Conservation (phyloP, 2,888 invertebrate genomes). For the Lepeophtheirus nordmannii region DNA sequence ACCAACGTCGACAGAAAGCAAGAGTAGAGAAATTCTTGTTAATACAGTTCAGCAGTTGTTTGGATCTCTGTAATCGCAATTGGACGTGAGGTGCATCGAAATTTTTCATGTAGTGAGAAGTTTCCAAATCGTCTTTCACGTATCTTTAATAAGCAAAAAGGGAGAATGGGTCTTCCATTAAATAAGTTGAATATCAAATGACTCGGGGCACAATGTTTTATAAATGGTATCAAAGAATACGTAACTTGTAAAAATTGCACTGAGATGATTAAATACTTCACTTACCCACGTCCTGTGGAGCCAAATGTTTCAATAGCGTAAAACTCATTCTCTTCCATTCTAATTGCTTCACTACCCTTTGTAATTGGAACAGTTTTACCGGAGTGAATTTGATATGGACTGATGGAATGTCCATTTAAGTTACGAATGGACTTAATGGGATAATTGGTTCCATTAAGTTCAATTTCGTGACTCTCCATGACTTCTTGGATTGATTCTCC, state of each 20-base stretch:
- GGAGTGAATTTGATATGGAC: slow-evolving; percentile 71
- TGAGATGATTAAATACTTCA: too few relatives aligned
- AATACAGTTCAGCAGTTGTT: slow-evolving; percentile 72
- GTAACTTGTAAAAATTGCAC: too few relatives aligned
- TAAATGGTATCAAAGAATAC: too few relatives aligned
- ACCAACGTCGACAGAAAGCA: slow-evolving; percentile 97
- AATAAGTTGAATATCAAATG: neutral
- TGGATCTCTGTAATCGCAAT: slow-evolving; percentile 67
- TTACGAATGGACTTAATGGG: slow-evolving; percentile 89
- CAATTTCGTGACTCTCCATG: slow-evolving; percentile 98
- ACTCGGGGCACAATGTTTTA: too few relatives aligned
- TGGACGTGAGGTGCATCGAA: slow-evolving; percentile 51
- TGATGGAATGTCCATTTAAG: slow-evolving; percentile 97
- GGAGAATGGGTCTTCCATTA: neutral
- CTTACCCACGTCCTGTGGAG: slow-evolving; percentile 57
- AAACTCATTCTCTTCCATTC: slow-evolving; percentile 98
- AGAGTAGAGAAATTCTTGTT: slow-evolving; percentile 94
- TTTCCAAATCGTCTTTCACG: slow-evolving; percentile 98
- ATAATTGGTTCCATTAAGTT: slow-evolving; percentile 86
- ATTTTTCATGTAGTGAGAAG: slow-evolving; percentile 99
- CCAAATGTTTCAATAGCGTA: slow-evolving; percentile 99
- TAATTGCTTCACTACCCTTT: slow-evolving; percentile 88
- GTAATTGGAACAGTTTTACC: slow-evolving; percentile 99
- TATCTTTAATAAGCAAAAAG: slow-evolving; percentile 34
- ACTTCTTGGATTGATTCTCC: slow-evolving; percentile 88